Percentiles rank a stretch among this genome's conserved stretches.
Conservation (phyloP, 2,113 vertebrate genomes). For the Cavia aperea region DNA sequence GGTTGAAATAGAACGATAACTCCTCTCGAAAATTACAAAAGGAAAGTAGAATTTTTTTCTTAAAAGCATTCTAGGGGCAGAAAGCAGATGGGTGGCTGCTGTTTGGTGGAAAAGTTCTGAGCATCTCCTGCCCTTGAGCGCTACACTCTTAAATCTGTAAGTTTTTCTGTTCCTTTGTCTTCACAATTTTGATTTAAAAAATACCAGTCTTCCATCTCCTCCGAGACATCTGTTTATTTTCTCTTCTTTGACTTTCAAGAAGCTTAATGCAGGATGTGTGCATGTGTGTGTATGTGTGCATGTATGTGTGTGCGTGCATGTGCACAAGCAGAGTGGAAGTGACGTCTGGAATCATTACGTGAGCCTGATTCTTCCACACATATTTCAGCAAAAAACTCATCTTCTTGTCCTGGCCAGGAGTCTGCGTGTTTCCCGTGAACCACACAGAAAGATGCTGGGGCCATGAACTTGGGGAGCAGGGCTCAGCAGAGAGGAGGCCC, state of each 20-base stretch:
- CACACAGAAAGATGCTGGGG: neutral
- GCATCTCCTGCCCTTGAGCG: neutral
- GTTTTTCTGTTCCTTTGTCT: neutral
- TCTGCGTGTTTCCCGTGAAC: neutral
- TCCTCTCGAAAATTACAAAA: neutral
- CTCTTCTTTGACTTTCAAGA: conserved; percentile 38
- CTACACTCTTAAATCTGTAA: neutral
- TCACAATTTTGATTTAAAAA: conserved; percentile 32
- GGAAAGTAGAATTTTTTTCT: neutral
- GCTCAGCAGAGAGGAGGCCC: too few species aligned
- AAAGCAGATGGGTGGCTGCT: neutral
- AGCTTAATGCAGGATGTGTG: neutral
- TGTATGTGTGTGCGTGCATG: neutral
- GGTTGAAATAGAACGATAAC: neutral
- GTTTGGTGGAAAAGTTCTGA: too few species aligned
- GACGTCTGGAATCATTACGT: neutral
- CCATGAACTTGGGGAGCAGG: neutral
- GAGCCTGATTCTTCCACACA: neutral
- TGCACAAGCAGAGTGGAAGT: neutral
- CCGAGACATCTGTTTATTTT: conserved; percentile 52
- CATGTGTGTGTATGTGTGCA: neutral
- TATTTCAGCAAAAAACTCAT: neutral
- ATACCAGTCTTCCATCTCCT: neutral
- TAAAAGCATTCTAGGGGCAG: neutral
- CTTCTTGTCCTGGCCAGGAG: neutral